Evolutionary conservation across 2,888 invertebrate species (phyloP).

Genomic region (Polydesmus complanatus): DNA sequence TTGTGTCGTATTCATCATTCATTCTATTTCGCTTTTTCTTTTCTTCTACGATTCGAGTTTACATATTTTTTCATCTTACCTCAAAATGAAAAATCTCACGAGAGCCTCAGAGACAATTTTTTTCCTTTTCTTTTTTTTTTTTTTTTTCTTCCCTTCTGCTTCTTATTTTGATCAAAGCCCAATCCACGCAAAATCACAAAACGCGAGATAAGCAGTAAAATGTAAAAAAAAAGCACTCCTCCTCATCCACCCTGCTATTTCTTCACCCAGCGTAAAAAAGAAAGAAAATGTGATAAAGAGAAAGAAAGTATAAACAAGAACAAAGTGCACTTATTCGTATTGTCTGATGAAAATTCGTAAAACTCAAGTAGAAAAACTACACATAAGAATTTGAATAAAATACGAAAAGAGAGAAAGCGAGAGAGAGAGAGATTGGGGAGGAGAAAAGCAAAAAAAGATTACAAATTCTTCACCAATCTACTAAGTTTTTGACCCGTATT

Average conservation of each 20-base stretch:
- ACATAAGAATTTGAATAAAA: not conserved
- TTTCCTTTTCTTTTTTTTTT: too few relatives aligned
- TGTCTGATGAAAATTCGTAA: not conserved
- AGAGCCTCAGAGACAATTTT: not conserved
- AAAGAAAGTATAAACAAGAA: not conserved
- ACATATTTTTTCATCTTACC: not conserved
- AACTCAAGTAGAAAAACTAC: too few relatives aligned
- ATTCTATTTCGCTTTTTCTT: not conserved
- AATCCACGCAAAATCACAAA: not conserved
- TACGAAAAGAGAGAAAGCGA: not conserved
- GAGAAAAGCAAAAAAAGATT: not conserved
- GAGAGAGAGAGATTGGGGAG: not conserved
- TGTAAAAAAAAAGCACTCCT: not conserved
- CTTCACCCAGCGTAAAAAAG: not conserved
- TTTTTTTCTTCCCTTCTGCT: too few relatives aligned
- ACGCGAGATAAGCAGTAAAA: not conserved
- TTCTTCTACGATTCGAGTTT: not conserved
- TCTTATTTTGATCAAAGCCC: not conserved
- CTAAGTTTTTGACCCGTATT: not conserved
- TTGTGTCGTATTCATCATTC: not conserved
- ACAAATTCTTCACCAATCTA: not conserved
- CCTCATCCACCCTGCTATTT: not conserved
- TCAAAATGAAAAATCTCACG: not conserved
- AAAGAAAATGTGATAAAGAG: not conserved
- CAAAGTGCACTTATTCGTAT: not conserved